A percentile compares a stretch with the other conserved stretches of the same genome.
These are phyloP conservation scores for Xenopus laevis DNA, from an alignment of 2,113 vertebrate genomes.

Conservation along the genomic window DNA sequence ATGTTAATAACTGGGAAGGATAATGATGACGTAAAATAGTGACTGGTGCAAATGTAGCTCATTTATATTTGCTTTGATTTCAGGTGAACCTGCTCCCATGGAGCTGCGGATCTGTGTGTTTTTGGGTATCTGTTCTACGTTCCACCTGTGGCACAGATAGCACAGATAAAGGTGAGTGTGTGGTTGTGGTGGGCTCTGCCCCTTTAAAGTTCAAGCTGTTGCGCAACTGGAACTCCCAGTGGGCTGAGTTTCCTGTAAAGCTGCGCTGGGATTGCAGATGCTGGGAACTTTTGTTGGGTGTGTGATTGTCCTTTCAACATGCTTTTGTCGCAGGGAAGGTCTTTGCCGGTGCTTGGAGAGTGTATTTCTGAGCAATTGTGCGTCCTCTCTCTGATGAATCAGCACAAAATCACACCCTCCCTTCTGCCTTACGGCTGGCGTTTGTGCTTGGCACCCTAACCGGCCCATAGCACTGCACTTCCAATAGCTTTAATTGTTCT, in stretches of 20 bases:
- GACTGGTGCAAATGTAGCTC: no score
- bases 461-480: no score
- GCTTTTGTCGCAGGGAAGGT: no score
- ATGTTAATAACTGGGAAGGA: no score
- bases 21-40: no score
- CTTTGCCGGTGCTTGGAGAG: background rate
- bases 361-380: background rate
- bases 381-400: conserved; percentile 4
- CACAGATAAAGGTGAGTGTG: conserved; percentile 21
- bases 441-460: background rate
- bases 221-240: no score
- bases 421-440: background rate
- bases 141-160: background rate
- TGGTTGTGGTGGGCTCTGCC: background rate
- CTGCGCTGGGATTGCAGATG: no score
- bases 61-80: background rate
- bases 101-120: background rate
- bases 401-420: background rate
- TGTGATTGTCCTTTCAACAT: no score
- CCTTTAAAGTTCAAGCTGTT: no score
- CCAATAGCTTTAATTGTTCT: no score
- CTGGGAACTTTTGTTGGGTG: no score
- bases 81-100: conserved; percentile 38
- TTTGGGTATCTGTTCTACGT: background rate
- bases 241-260: no score